Evolutionary conservation across 2,113 vertebrate genomes (phyloP), one percentile per base, ranked within the genome.

Genomic region (Python bivittatus): DNA sequence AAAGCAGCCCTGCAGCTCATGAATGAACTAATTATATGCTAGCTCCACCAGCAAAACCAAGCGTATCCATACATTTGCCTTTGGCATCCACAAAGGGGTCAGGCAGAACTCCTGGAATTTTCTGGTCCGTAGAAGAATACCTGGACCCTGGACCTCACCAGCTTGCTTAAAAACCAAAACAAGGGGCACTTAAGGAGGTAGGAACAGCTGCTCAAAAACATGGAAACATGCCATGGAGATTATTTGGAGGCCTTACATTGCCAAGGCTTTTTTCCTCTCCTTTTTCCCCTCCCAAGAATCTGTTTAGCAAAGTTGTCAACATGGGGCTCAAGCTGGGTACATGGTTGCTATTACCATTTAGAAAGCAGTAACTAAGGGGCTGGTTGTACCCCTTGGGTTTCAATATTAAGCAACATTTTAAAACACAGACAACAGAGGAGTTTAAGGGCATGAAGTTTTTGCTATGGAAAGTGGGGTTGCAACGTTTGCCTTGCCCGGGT

Each of bases 11-110:
- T 93, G 95, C 91, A 96, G 96, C 95, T 97, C 96, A 97, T 96
- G 96, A 97, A 97, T 96, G 96, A 95, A 94, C 95, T 96, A 97
- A 97, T 97, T 97, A 97, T 94, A 83, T 95, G 95, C 95, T n/a
- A 93, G 93, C 94, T 96, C 94, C 95, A 96, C 95, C 96, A 96
- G 96, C 96, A 97, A 97, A 97, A 96, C 96, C 95, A 95, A 95
- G 95, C 95, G 95, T 96, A 95, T 89, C 90, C 95, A 95, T 92
- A 95, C 96, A 96, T 96, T 96, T 96, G 94, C 94, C 93, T 96
- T 95, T 97, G 94, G 96, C 95, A 93, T 95, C 94, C 94, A 95
- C 94, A 94, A 94, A 96, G 89, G 93, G 96, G 96, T 97, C 96
- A 96, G 95, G 88, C 5, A 0, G 56, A 95, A 96, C 91, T 84